Conservation (phyloP, 1,140 invertebrate species). For the Anoplophora glabripennis region DNA sequence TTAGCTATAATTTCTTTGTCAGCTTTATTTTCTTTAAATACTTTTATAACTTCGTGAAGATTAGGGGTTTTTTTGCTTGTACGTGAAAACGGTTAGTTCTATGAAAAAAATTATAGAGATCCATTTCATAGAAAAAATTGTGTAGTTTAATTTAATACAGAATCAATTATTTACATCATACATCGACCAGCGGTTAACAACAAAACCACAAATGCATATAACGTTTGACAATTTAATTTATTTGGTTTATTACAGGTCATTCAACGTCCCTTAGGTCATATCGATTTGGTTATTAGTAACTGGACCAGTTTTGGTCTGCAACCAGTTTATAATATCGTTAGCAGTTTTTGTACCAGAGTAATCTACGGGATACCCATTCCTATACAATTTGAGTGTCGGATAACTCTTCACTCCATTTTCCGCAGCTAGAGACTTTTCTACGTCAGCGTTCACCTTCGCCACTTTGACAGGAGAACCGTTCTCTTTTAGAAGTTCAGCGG, state of each 20-base stretch:
- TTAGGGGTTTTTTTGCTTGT: no score
- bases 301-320: neutral
- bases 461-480: neutral
- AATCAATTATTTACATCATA: no score
- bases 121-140: no score
- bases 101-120: no score
- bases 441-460: neutral
- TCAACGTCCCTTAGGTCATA: neutral
- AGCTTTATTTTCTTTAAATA: no score
- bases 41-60: no score
- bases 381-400: slow-evolving; percentile 8
- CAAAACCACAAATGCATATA: neutral
- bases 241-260: neutral
- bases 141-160: no score
- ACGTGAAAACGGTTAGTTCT: no score
- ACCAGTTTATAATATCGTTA: slow-evolving; percentile 6
- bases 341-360: slow-evolving; percentile 7
- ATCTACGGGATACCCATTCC: neutral
- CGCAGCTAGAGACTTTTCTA: neutral
- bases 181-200: neutral
- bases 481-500: neutral
- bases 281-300: neutral
- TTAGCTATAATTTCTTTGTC: no score
- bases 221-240: neutral
- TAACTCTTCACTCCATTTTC: slow-evolving; percentile 4